Evolutionary conservation across 2,113 vertebrate genomes (phyloP).

Genomic region (Elachura formosa): DNA sequence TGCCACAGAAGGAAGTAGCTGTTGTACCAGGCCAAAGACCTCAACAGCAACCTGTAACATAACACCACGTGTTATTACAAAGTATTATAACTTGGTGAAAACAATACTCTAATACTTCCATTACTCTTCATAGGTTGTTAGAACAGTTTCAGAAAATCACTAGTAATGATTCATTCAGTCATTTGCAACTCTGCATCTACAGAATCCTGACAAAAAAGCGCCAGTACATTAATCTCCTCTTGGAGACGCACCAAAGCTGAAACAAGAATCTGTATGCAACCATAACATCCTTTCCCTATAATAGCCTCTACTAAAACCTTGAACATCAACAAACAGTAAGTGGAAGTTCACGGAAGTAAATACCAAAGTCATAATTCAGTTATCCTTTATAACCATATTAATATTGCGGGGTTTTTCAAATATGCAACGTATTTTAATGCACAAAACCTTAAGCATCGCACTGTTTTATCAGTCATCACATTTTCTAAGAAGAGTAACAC

Average conservation of each 20-base stretch:
- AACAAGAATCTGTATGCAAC: background rate
- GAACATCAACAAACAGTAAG: background rate
- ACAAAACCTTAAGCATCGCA: fast-evolving
- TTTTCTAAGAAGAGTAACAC: background rate
- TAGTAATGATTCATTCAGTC: background rate
- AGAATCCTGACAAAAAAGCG: background rate
- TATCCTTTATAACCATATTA: background rate
- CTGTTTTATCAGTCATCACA: background rate
- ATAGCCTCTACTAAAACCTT: background rate
- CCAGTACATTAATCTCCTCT: background rate
- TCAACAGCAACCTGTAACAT: conserved; percentile 89
- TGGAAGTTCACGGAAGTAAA: background rate
- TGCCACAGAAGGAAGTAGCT: conserved; percentile 92
- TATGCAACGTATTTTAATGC: background rate
- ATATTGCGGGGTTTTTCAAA: background rate
- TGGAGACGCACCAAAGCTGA: background rate
- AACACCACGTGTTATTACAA: background rate
- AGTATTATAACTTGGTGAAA: background rate
- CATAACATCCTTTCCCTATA: background rate
- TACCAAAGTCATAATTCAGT: background rate
- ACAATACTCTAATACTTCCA: background rate
- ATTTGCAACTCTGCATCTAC: background rate
- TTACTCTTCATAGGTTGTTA: background rate
- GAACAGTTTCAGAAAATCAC: background rate
- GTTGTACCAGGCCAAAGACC: conserved; percentile 94